These are phyloP conservation scores for Caenorhabditis sinica DNA, from an alignment of 2,888 invertebrate genomes.

Conservation along the genomic window DNA sequence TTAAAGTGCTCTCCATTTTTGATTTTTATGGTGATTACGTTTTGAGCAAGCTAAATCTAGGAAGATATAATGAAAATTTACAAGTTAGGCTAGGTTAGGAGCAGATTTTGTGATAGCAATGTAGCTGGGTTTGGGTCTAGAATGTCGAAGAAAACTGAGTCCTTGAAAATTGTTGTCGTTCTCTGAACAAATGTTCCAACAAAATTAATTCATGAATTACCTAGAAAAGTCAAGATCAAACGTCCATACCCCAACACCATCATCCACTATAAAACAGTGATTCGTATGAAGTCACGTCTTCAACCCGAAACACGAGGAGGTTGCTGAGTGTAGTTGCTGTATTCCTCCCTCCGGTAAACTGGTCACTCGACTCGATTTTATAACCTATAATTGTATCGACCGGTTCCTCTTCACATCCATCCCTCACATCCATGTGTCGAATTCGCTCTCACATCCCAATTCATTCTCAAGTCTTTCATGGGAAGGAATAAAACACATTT, in stretches of 20 bases:
- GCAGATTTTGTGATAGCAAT: too few species aligned
- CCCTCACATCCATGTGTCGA: constrained; percentile 8
- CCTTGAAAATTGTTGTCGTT: too few species aligned
- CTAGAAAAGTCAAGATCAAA: constrained; percentile 6
- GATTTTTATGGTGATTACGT: too few species aligned
- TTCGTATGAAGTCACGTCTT: constrained; percentile 39
- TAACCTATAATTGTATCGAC: constrained; percentile 63
- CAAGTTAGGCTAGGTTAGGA: too few species aligned
- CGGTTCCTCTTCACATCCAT: constrained; percentile 43
- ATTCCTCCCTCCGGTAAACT: constrained; percentile 39
- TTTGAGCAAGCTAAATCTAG: too few species aligned
- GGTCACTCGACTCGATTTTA: constrained; percentile 58
- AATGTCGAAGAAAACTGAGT: too few species aligned
- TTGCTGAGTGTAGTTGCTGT: constrained; percentile 22
- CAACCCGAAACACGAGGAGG: constrained; percentile 34
- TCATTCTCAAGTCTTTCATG: constrained; percentile 17
- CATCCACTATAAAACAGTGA: constrained; percentile 3
- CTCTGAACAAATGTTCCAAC: neutral
- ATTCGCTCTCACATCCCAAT: neutral
- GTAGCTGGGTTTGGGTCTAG: too few species aligned
- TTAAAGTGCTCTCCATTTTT: neutral
- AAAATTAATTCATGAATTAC: neutral
- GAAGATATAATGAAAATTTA: too few species aligned
- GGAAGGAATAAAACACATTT: constrained; percentile 29
- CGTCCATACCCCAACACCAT: neutral